Percentiles rank a stretch among this genome's conserved stretches.
Evolutionary conservation across 2,797 vertebrate species (phyloP).

Genomic region (Siniperca obscura): DNA sequence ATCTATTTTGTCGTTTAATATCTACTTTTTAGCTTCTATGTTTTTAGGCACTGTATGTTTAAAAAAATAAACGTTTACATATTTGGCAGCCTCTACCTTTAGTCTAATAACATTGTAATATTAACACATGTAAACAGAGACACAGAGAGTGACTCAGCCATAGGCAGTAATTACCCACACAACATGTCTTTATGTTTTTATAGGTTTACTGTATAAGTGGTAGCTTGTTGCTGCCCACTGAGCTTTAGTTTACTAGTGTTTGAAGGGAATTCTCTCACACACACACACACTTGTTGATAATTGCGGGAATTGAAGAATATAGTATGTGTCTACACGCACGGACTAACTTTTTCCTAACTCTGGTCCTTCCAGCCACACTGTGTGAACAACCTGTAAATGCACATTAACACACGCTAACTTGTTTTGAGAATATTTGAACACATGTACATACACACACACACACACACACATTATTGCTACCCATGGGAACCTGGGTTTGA

Average conservation of each 20-base stretch:
- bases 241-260: conserved; percentile 46
- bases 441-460: conserved; percentile 35
- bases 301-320: conserved; percentile 29
- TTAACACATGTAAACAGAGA: conserved; percentile 32
- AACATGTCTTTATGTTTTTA: conserved; percentile 53
- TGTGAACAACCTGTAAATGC: conserved; percentile 12
- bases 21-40: background rate
- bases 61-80: background rate
- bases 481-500: conserved; percentile 62
- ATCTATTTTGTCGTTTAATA: background rate
- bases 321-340: conserved; percentile 10
- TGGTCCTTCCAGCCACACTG: conserved; percentile 16
- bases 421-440: conserved; percentile 42
- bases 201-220: conserved; percentile 46
- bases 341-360: conserved; percentile 57
- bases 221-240: conserved; percentile 46
- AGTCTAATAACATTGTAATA: conserved; percentile 8
- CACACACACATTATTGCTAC: conserved; percentile 31
- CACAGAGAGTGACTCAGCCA: conserved; percentile 25
- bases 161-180: conserved; percentile 37
- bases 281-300: conserved; percentile 27
- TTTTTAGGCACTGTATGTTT: background rate
- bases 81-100: background rate
- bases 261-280: conserved; percentile 21
- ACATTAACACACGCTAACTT: conserved; percentile 23